Evolutionary conservation across 1,140 invertebrate species (phyloP).

Genomic region (Listronotus oregonensis): DNA sequence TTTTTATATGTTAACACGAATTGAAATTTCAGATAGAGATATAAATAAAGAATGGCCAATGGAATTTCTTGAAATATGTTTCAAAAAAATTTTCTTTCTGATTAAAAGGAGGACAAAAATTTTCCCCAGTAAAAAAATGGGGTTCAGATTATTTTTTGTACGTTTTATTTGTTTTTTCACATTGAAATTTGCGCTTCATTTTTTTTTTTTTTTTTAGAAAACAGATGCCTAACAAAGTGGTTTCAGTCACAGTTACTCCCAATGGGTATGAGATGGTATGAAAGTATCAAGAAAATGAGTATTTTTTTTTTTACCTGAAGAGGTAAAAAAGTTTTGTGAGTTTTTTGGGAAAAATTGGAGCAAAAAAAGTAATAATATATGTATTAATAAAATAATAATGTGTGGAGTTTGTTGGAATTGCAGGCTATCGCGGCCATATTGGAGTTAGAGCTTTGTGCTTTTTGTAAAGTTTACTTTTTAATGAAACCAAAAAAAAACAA

Average conservation of each 20-base stretch:
- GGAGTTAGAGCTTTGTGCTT: too few species aligned
- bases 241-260: constrained; percentile 78
- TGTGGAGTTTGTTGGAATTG: too few species aligned
- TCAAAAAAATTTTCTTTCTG: constrained; percentile 70
- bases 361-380: constrained; percentile 55
- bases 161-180: constrained; percentile 5
- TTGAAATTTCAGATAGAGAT: constrained; percentile 30
- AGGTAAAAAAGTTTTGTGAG: constrained; percentile 65
- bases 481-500: too few species aligned
- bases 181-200: too few species aligned
- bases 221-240: constrained; percentile 63
- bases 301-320: constrained; percentile 78
- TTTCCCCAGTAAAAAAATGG: constrained; percentile 72
- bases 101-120: constrained; percentile 62
- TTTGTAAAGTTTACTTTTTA: too few species aligned
- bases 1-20: constrained; percentile 9
- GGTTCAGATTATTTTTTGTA: constrained; percentile 64
- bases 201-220: constrained; percentile 54
- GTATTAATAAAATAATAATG: too few species aligned
- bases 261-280: constrained; percentile 80
- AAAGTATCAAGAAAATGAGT: constrained; percentile 54
- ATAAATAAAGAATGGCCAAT: constrained; percentile 55
- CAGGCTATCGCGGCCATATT: too few species aligned
- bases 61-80: constrained; percentile 69
- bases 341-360: constrained; percentile 73